Conservation (phyloP, 1,140 invertebrate genomes). For the Zaprionus africanus region DNA sequence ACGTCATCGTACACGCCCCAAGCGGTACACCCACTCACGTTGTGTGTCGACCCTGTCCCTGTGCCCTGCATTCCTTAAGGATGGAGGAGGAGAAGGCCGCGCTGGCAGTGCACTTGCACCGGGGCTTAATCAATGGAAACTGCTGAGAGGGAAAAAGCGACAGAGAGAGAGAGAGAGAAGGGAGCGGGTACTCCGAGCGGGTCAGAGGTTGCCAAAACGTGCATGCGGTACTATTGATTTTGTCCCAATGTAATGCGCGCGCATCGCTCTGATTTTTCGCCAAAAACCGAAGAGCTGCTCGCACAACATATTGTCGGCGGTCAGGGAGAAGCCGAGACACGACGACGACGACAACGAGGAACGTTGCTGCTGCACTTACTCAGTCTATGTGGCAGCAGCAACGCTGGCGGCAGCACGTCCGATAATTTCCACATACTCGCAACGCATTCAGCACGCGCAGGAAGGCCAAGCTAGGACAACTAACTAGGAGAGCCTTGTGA, state of each 20-base stretch:
- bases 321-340: slow-evolving; percentile 56
- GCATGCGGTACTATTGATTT: slow-evolving; percentile 79
- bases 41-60: slow-evolving; percentile 18
- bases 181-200: slow-evolving; percentile 3
- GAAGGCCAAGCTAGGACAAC: slow-evolving; percentile 32
- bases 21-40: background rate
- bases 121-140: slow-evolving; percentile 43
- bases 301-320: slow-evolving; percentile 69
- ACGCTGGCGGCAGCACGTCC: background rate
- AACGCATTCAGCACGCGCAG: slow-evolving; percentile 22
- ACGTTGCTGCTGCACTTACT: slow-evolving; percentile 5
- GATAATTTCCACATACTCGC: background rate
- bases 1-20: slow-evolving; percentile 33
- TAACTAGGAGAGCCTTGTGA: slow-evolving; percentile 6
- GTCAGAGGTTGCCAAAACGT: slow-evolving; percentile 32
- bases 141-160: background rate
- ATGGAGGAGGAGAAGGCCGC: too few relatives aligned
- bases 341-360: slow-evolving; percentile 44
- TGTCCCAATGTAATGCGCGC: slow-evolving; percentile 71
- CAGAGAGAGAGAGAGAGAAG: background rate
- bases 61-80: slow-evolving; percentile 10
- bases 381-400: slow-evolving; percentile 21
- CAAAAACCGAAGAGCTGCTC: slow-evolving; percentile 50
- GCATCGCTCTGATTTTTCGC: slow-evolving; percentile 66
- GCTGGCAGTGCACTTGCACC: slow-evolving; percentile 29